A percentile compares a stretch with the other conserved stretches of the same genome.
phyloP scores from a whole-genome alignment of 1,140 invertebrate species.

The Aphis craccivora region DNA sequence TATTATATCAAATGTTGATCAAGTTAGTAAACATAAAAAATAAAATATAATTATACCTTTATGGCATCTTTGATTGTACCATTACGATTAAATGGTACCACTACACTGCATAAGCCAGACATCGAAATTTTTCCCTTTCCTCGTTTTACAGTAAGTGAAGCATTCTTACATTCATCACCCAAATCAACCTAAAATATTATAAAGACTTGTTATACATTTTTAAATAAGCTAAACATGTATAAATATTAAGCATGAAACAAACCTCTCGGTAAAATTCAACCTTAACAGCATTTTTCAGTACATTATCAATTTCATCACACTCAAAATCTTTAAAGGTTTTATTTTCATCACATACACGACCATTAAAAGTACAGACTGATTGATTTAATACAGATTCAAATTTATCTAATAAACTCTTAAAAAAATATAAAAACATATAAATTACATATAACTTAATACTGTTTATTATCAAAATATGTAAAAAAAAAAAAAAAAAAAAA shows the following conservation, averaged over 20 bases:
- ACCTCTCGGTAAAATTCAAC: slow-evolving; percentile 41
- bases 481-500: not conserved
- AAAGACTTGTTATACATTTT: not conserved
- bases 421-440: not conserved
- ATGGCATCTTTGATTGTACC: slow-evolving; percentile 20
- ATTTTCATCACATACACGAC: slow-evolving; percentile 34
- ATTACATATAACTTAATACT: not conserved
- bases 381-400: slow-evolving; percentile 16
- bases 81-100: slow-evolving; percentile 43
- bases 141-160: slow-evolving; percentile 1
- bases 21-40: not conserved
- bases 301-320: not conserved
- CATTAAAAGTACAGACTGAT: slow-evolving; percentile 36
- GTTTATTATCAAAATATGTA: not conserved
- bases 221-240: not conserved
- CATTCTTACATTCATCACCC: slow-evolving; percentile 36
- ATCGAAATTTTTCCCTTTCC: slow-evolving; percentile 37
- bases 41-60: not conserved
- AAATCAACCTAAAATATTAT: slow-evolving; percentile 18
- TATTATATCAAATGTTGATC: not conserved
- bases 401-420: slow-evolving; percentile 47
- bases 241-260: not conserved
- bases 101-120: slow-evolving; percentile 47
- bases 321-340: slow-evolving; percentile 35
- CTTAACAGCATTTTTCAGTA: slow-evolving; percentile 46